Conservation (phyloP, 2,797 vertebrate species). For the Babyrousa celebensis region DNA sequence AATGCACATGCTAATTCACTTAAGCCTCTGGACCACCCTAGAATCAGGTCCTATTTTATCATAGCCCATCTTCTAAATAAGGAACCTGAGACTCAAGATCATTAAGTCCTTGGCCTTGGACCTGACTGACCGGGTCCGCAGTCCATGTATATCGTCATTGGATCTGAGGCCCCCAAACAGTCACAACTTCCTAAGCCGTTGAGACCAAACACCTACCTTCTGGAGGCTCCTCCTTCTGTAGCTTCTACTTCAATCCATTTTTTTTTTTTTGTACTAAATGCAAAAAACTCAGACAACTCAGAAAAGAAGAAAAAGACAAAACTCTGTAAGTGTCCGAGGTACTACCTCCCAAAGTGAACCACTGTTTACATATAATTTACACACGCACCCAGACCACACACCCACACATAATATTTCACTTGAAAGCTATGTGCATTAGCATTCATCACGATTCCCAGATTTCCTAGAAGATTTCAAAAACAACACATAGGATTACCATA, state of each 20-base stretch:
- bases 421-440: background rate
- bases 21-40: background rate
- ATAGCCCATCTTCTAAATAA: background rate
- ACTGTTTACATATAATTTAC: background rate
- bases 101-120: background rate
- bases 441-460: conserved; percentile 27
- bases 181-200: background rate
- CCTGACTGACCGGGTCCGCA: background rate
- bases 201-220: background rate
- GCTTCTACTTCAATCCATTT: background rate
- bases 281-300: background rate
- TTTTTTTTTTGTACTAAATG: conserved; percentile 4
- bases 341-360: background rate
- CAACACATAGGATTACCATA: background rate
- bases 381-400: background rate
- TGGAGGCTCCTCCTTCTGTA: background rate
- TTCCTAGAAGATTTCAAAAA: conserved; percentile 65
- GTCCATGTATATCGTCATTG: background rate
- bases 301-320: background rate
- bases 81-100: background rate
- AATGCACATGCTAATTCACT: background rate
- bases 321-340: background rate
- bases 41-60: background rate
- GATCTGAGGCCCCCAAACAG: too few species aligned
- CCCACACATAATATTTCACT: background rate